A percentile compares a stretch with the other conserved stretches of the same genome.
Conservation (phyloP, 2,797 vertebrate genomes). For the Myiothlypis chrysogaster region DNA sequence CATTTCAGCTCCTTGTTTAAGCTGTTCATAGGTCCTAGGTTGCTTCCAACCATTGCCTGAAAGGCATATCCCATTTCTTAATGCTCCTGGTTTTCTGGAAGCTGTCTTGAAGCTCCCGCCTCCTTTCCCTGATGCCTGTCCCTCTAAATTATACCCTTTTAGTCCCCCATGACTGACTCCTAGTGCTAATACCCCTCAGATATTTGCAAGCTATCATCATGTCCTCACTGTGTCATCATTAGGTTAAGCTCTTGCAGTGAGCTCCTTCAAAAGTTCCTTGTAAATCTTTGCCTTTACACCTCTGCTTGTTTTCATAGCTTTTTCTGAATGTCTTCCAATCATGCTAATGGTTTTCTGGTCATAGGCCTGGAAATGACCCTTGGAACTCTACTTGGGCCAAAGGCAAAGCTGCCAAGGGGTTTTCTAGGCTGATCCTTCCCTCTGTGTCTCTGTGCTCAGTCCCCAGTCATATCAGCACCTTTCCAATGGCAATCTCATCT, state of each 20-base stretch:
- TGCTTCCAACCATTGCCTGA: neutral
- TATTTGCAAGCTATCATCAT: constrained; percentile 54
- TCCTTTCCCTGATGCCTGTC: neutral
- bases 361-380: neutral
- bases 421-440: neutral
- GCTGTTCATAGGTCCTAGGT: neutral
- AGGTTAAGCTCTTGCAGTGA: constrained; percentile 36
- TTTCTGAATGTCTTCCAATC: constrained; percentile 43
- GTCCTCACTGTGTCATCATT: constrained; percentile 41
- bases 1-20: neutral
- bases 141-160: constrained; percentile 31
- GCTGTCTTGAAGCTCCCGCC: neutral
- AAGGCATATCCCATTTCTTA: neutral
- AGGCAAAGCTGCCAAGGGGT: neutral
- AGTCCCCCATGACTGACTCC: neutral
- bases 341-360: neutral
- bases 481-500: neutral
- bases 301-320: constrained; percentile 33
- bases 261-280: constrained; percentile 54
- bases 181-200: constrained; percentile 56
- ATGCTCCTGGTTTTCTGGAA: neutral
- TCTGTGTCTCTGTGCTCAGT: neutral
- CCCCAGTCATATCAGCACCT: neutral
- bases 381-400: neutral
- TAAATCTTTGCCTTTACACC: constrained; percentile 58